Conservation (phyloP, 2,888 invertebrate species). For the Drosophila kanekoi region DNA sequence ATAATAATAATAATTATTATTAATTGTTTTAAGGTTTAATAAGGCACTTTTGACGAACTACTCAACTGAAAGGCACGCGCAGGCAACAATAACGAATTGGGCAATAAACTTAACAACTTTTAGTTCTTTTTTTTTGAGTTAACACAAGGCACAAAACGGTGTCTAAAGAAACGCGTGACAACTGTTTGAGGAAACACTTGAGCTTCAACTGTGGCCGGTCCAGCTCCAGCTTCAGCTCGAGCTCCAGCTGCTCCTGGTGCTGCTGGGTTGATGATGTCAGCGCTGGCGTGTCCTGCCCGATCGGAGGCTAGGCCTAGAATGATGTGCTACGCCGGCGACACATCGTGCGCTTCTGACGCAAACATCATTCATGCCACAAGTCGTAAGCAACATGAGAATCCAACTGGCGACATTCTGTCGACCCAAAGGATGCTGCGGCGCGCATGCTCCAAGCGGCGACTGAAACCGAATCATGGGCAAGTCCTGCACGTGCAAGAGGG, state of each 20-base stretch:
- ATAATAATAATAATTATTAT: slow-evolving; percentile 11
- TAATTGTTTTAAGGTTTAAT: slow-evolving; percentile 7
- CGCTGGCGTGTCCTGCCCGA: slow-evolving; percentile 83
- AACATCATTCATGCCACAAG: slow-evolving; percentile 82
- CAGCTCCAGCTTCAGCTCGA: slow-evolving; percentile 3
- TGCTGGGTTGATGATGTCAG: slow-evolving; percentile 49
- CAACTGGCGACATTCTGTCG: slow-evolving; percentile 54
- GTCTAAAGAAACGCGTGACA: slow-evolving; percentile 50
- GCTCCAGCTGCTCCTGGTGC: slow-evolving; percentile 1
- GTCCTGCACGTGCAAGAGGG: slow-evolving; percentile 38
- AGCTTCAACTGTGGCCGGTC: slow-evolving; percentile 28
- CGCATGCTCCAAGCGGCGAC: slow-evolving; percentile 74
- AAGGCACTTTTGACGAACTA: slow-evolving; percentile 61
- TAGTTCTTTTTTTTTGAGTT: neutral
- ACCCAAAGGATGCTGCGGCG: slow-evolving; percentile 38
- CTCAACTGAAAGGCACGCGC: slow-evolving; percentile 49
- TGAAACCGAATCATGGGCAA: slow-evolving; percentile 40
- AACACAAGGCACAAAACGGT: slow-evolving; percentile 69
- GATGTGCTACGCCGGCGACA: slow-evolving; percentile 84
- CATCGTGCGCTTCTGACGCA: slow-evolving; percentile 83
- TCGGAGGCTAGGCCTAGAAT: slow-evolving; percentile 86
- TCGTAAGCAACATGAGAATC: slow-evolving; percentile 74
- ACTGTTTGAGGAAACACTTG: slow-evolving; percentile 28
- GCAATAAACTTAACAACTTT: slow-evolving; percentile 59
- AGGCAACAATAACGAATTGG: slow-evolving; percentile 36